These are phyloP conservation scores for Amphimallon solstitiale DNA, from an alignment of 2,888 invertebrate genomes.

Conservation along the genomic window DNA sequence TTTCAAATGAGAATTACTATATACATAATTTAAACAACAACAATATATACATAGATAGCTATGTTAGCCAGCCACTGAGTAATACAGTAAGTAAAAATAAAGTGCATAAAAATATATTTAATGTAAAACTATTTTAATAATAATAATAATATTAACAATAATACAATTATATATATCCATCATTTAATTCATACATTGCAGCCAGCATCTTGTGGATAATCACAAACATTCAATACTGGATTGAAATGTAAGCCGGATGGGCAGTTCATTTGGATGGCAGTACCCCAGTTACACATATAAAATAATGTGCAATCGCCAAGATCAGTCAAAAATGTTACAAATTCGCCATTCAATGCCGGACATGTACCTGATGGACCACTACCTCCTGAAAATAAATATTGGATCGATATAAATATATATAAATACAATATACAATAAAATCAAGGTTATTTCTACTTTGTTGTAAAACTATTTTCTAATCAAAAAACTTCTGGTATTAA, in stretches of 20 bases:
- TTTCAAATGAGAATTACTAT: too few relatives aligned
- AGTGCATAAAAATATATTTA: too few relatives aligned
- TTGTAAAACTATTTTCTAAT: too few relatives aligned
- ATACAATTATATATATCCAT: background rate
- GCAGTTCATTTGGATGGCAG: conserved; percentile 35
- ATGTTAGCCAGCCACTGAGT: too few relatives aligned
- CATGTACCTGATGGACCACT: conserved; percentile 19
- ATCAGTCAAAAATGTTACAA: conserved; percentile 33
- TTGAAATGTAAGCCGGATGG: conserved; percentile 37
- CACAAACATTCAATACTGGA: conserved; percentile 30
- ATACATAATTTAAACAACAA: too few relatives aligned
- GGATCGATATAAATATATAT: too few relatives aligned
- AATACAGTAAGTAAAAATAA: too few relatives aligned
- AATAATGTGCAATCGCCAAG: conserved; percentile 37
- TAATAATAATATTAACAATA: background rate
- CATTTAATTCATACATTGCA: background rate
- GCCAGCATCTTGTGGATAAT: conserved; percentile 16
- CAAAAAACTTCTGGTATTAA: too few relatives aligned
- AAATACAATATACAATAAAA: too few relatives aligned
- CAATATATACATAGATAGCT: too few relatives aligned
- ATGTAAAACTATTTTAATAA: background rate
- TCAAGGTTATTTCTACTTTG: too few relatives aligned
- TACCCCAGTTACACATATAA: conserved; percentile 40
- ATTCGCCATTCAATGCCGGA: background rate
- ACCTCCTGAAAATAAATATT: background rate